A percentile compares a stretch with the other conserved stretches of the same genome.
Evolutionary conservation across 2,888 invertebrate species (phyloP).

Genomic region (Idaea dimidiata): DNA sequence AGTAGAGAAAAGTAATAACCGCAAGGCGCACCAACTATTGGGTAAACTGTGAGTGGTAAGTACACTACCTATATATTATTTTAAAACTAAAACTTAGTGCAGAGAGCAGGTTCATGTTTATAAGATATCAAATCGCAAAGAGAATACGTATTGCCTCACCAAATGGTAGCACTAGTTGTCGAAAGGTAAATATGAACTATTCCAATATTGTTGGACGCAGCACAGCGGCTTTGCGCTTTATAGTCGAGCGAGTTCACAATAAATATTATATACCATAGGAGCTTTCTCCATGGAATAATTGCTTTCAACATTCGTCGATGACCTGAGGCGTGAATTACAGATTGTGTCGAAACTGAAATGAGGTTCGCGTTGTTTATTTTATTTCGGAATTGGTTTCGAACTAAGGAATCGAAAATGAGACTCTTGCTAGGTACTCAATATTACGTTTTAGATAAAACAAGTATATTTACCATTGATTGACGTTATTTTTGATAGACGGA

Average conservation of each 20-base stretch:
- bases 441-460: not conserved
- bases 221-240: constrained; percentile 46
- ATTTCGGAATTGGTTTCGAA: constrained; percentile 10
- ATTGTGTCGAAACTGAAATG: constrained; percentile 27
- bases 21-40: too few relatives aligned
- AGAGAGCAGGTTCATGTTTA: not conserved
- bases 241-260: constrained; percentile 52
- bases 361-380: constrained; percentile 26
- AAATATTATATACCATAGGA: constrained; percentile 48
- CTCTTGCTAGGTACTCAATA: constrained; percentile 8
- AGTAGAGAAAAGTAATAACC: too few relatives aligned
- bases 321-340: constrained; percentile 32
- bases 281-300: constrained; percentile 40
- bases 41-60: too few relatives aligned
- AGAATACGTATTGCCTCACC: constrained; percentile 23
- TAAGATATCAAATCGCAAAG: constrained; percentile 31
- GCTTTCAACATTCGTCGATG: constrained; percentile 33
- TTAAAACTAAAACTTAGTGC: constrained; percentile 18
- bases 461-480: not conserved
- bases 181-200: constrained; percentile 62
- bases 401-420: not conserved
- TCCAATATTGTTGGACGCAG: constrained; percentile 59
- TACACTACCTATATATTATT: constrained; percentile 4
- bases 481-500: not conserved
- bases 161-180: constrained; percentile 35